phyloP scores from a whole-genome alignment of 2,113 vertebrate species.

The Romanogobio albipinnatus region DNA sequence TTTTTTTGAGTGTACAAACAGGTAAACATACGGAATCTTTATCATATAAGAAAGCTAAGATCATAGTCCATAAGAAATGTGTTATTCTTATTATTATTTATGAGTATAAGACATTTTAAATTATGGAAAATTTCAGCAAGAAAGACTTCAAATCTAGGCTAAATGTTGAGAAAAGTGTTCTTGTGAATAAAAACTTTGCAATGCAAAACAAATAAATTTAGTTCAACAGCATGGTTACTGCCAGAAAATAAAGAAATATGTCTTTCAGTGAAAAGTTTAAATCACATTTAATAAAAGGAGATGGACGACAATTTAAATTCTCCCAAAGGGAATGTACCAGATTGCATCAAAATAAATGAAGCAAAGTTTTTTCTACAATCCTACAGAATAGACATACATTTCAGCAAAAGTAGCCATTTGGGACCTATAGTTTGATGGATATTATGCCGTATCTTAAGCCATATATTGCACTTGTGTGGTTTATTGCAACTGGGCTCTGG shows the following conservation, averaged over 20 bases:
- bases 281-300: too few relatives aligned
- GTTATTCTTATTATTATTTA: background rate
- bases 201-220: background rate
- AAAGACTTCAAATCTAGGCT: background rate
- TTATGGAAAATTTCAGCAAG: background rate
- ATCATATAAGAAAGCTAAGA: background rate
- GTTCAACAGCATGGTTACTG: background rate
- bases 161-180: background rate
- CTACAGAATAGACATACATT: too few relatives aligned
- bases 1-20: too few relatives aligned
- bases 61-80: background rate
- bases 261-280: too few relatives aligned
- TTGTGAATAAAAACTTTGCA: background rate
- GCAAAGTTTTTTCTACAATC: too few relatives aligned
- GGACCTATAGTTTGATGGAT: too few relatives aligned
- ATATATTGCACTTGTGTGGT: background rate
- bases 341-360: too few relatives aligned
- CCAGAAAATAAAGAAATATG: background rate
- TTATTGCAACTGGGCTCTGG: background rate
- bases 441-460: too few relatives aligned
- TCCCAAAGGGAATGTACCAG: background rate
- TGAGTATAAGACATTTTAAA: background rate
- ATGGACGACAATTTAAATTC: too few relatives aligned
- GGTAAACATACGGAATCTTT: background rate
- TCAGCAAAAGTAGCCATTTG: too few relatives aligned